Evolutionary conservation across 2,113 vertebrate genomes (phyloP).

Genomic region (Sisor rabdophorus): DNA sequence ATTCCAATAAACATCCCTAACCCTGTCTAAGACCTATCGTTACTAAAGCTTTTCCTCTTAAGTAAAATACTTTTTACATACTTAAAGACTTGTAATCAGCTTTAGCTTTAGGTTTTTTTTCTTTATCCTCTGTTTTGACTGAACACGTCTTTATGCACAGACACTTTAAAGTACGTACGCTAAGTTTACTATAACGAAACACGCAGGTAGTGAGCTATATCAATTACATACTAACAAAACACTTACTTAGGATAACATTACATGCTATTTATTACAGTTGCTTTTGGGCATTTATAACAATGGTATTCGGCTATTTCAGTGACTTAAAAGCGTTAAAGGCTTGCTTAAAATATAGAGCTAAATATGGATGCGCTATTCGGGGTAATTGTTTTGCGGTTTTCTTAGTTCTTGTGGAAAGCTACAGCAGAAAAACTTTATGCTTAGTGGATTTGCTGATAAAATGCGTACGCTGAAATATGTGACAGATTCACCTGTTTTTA

Average conservation of each 20-base stretch:
- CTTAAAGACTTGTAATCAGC: conserved; percentile 59
- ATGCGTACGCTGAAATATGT: neutral
- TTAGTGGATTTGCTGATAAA: neutral
- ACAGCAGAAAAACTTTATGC: neutral
- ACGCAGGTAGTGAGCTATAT: no score
- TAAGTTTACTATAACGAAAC: conserved; percentile 4
- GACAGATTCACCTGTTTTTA: neutral
- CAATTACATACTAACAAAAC: neutral
- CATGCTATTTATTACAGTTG: neutral
- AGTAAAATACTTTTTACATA: conserved; percentile 53
- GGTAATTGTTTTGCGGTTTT: neutral
- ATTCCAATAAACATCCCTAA: neutral
- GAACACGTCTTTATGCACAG: conserved; percentile 21
- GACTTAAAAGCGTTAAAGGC: neutral
- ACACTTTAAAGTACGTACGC: conserved; percentile 5
- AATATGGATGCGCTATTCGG: no score
- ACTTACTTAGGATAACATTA: neutral
- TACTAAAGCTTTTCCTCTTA: conserved; percentile 47
- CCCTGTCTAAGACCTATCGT: conserved; percentile 53
- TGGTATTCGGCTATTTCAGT: neutral
- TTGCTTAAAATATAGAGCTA: neutral
- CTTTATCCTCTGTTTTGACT: conserved; percentile 27
- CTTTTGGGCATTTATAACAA: neutral
- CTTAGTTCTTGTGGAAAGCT: neutral
- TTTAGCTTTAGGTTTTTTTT: conserved; percentile 42